Conservation (phyloP, 2,888 invertebrate genomes). For the Dynastes hyllus region DNA sequence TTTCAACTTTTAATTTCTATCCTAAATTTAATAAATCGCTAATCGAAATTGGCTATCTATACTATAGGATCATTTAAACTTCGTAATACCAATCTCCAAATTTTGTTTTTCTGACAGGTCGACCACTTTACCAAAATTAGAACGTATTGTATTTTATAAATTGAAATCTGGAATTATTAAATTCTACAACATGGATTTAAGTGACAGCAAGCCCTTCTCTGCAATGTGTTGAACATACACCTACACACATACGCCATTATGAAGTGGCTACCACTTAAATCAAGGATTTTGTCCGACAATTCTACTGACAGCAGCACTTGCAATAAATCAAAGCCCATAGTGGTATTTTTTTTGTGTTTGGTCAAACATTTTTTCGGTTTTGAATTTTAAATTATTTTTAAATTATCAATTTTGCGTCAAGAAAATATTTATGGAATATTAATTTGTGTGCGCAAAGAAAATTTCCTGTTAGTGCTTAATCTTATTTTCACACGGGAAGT, state of each 20-base stretch:
- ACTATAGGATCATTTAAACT: not conserved
- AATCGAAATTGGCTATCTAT: not conserved
- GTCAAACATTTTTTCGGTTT: no score
- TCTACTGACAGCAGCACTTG: slow-evolving; percentile 26
- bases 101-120: slow-evolving; percentile 19
- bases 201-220: slow-evolving; percentile 10
- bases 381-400: no score
- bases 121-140: slow-evolving; percentile 25
- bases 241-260: slow-evolving; percentile 2
- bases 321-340: slow-evolving; percentile 25
- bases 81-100: not conserved
- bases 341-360: no score
- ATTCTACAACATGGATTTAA: slow-evolving; percentile 33
- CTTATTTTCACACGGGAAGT: no score
- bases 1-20: not conserved
- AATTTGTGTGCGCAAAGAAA: no score
- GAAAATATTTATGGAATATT: no score
- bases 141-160: slow-evolving; percentile 39
- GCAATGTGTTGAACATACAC: not conserved
- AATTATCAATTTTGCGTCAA: not conserved
- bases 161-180: slow-evolving; percentile 38
- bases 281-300: slow-evolving; percentile 38
- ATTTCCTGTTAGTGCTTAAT: no score
- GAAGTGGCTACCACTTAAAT: slow-evolving; percentile 35
- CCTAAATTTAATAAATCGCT: not conserved